These are phyloP conservation scores for Ditylenchus dipsaci DNA, from an alignment of 1,140 invertebrate species.

Conservation along the genomic window DNA sequence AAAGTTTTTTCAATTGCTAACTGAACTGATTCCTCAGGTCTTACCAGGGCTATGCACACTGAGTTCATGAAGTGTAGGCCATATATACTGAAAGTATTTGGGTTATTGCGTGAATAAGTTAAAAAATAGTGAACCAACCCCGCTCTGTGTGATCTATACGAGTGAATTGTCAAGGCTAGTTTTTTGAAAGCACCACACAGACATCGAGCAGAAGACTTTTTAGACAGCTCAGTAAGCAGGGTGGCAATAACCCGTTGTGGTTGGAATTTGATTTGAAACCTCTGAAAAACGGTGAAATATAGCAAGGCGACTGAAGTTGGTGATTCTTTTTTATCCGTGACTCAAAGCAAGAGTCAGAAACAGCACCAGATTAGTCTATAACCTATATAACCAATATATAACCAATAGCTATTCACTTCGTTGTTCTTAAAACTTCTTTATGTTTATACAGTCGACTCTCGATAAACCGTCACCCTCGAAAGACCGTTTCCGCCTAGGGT, in stretches of 20 bases:
- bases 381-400: too few relatives aligned
- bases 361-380: too few relatives aligned
- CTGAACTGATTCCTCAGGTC: conserved; percentile 29
- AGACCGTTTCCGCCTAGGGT: too few relatives aligned
- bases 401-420: too few relatives aligned
- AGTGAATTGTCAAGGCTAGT: conserved; percentile 11
- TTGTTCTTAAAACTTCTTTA: too few relatives aligned
- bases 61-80: conserved; percentile 16
- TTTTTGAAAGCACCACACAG: conserved; percentile 26
- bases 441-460: too few relatives aligned
- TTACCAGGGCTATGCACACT: conserved; percentile 1
- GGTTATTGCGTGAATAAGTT: not conserved
- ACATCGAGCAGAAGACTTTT: conserved; percentile 7
- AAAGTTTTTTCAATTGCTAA: conserved; percentile 17
- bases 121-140: not conserved
- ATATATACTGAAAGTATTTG: conserved; percentile 23
- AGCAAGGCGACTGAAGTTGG: not conserved
- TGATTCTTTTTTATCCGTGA: too few relatives aligned
- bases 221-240: conserved; percentile 26
- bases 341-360: too few relatives aligned
- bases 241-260: conserved; percentile 18
- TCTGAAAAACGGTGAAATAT: conserved; percentile 20
- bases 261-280: conserved; percentile 31
- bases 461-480: too few relatives aligned
- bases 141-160: conserved; percentile 16